Base-by-base conservation (phyloP, 1,140 invertebrate genomes). In the Dreissena rostriformis region DNA sequence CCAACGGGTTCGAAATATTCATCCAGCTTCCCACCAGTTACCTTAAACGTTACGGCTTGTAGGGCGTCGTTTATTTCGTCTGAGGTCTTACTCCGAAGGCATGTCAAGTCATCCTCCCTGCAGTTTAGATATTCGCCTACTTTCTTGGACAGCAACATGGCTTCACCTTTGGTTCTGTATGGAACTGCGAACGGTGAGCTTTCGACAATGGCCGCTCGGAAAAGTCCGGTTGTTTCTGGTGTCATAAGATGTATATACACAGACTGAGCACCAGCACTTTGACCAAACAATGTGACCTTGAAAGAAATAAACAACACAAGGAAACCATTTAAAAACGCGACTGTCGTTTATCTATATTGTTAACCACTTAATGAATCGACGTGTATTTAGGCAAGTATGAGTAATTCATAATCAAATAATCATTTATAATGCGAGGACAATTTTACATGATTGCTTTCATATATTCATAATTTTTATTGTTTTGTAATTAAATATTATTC, bases 211-310 rank as follows among this genome's bases (percentile, higher is more conserved):
- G 79, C 86, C 19, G 61, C 53, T 11, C 81, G 82, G 73, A 88
- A 90, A 19, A 83, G 70, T 4, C 81, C 55, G 15, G 63, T 67
- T 29, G 85, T 85, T 17, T 73, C 39, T 15, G 57, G 19, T 10
- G 79, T 79, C 68, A 86, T 87, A 78, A 90, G 19, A 72, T 90
- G 89, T 11, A 85, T 66, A 24, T 86, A 51, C 19, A 71, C 77
- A 15, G 88, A 90, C 78, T 88, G 87, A 12, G 86, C 89, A 15
- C 90, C 90, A 17, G 89, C 89, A 55, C 89, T 90, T 65, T 91
- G 87, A 14, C 90, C 90, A 76, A 90, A 91, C 28, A 91, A 26
- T 11, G 89, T 90, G 0, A 91, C 87, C 83, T 88, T 51, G 22
- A 66, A 82, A 10, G 49, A 22, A 26, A 67, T 2, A 22, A 11